These are phyloP conservation scores for Ectobius pallidus DNA, from an alignment of 2,888 invertebrate species.

Conservation along the genomic window DNA sequence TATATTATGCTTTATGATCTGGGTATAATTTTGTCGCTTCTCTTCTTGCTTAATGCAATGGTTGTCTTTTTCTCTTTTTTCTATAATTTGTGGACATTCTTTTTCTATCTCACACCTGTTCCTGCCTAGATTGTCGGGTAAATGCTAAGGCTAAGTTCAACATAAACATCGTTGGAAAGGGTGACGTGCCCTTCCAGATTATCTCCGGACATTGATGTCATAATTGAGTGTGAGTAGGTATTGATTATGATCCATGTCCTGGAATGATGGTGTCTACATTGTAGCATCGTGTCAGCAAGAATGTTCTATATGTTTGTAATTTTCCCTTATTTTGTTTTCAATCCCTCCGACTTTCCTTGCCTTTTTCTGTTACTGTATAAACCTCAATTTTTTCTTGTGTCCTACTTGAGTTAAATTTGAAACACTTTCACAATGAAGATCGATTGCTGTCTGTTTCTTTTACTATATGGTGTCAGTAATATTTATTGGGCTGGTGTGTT, in stretches of 20 bases:
- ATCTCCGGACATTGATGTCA: slow-evolving; percentile 40
- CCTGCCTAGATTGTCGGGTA: slow-evolving; percentile 42
- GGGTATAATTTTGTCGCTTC: too few relatives aligned
- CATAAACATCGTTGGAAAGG: slow-evolving; percentile 38
- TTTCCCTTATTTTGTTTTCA: too few relatives aligned
- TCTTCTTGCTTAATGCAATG: not conserved
- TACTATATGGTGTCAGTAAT: too few relatives aligned
- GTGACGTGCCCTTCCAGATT: slow-evolving; percentile 41
- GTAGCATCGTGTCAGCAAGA: slow-evolving; percentile 12
- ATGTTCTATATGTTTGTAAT: slow-evolving; percentile 14
- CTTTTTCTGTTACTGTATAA: not conserved
- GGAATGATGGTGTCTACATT: slow-evolving; percentile 16
- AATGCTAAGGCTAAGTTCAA: slow-evolving; percentile 43
- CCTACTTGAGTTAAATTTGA: not conserved
- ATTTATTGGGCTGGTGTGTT: too few relatives aligned
- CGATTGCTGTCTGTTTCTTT: too few relatives aligned
- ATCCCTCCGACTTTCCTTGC: not conserved
- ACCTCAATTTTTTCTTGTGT: not conserved
- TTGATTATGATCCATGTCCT: not conserved
- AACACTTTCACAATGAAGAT: too few relatives aligned
- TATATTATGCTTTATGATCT: too few relatives aligned
- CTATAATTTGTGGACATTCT: slow-evolving; percentile 14
- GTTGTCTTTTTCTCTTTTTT: not conserved
- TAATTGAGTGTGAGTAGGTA: slow-evolving; percentile 41
- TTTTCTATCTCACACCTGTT: slow-evolving; percentile 34